Percentiles rank a stretch among this genome's conserved stretches.
phyloP scores from a whole-genome alignment of 2,113 vertebrate genomes.

The Epinephelus fuscoguttatus region DNA sequence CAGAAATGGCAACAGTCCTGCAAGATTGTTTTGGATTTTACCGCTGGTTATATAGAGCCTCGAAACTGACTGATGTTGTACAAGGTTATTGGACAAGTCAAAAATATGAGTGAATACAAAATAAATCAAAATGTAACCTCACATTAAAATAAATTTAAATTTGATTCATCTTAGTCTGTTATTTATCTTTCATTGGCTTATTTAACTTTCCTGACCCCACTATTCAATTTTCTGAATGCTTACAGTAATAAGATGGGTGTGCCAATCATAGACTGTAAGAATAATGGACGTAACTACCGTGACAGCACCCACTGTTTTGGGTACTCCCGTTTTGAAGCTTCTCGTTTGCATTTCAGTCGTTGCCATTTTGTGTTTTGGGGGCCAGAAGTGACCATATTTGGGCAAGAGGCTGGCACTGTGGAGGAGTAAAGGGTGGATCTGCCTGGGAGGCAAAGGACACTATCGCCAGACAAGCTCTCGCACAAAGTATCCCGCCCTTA shows the following conservation, averaged over 20 bases:
- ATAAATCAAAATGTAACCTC: neutral
- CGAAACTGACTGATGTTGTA: neutral
- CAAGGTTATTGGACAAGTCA: neutral
- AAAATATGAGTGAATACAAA: neutral
- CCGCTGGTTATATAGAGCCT: neutral
- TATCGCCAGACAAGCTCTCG: too few relatives aligned
- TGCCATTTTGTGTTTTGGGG: too few relatives aligned
- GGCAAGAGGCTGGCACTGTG: too few relatives aligned
- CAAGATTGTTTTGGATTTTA: neutral
- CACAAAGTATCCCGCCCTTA: too few relatives aligned
- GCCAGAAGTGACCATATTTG: too few relatives aligned
- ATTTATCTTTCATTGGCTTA: neutral
- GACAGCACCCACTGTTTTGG: too few relatives aligned
- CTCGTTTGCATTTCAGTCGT: too few relatives aligned
- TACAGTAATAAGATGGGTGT: neutral
- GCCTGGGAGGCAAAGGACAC: too few relatives aligned
- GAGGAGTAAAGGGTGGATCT: too few relatives aligned
- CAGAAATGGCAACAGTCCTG: conserved; percentile 11
- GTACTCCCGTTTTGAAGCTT: too few relatives aligned
- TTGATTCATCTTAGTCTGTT: neutral
- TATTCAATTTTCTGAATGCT: neutral
- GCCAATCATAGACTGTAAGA: neutral
- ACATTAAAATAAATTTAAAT: neutral
- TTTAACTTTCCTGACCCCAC: too few relatives aligned
- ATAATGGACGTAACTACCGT: too few relatives aligned